A percentile compares a stretch with the other conserved stretches of the same genome.
These are phyloP conservation scores for Platygyra sinensis DNA, from an alignment of 64 coral and sea anemone species.

Conservation along the genomic window DNA sequence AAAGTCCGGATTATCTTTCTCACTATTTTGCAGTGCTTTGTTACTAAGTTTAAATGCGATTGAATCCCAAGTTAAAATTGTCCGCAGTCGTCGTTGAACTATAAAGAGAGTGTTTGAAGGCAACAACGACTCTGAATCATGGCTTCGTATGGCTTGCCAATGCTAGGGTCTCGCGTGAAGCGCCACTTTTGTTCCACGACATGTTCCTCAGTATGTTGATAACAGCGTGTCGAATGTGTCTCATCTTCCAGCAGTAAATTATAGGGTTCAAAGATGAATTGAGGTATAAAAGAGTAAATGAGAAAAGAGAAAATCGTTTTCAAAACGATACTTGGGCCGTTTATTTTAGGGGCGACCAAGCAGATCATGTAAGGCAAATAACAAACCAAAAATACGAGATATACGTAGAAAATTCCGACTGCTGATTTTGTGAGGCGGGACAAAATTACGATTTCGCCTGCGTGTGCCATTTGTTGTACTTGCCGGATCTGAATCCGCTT, in stretches of 20 bases:
- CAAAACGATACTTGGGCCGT: neutral
- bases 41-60: too few species aligned
- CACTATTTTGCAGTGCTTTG: too few species aligned
- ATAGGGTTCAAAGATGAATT: neutral
- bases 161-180: neutral
- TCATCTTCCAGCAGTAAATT: neutral
- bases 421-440: neutral
- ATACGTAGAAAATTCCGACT: neutral
- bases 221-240: neutral
- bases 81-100: too few species aligned
- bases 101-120: too few species aligned
- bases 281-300: neutral
- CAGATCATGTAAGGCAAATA: neutral
- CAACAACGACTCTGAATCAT: too few species aligned
- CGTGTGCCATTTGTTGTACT: neutral
- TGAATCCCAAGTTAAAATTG: too few species aligned
- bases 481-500: neutral
- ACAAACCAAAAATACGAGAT: neutral
- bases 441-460: neutral
- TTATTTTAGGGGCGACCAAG: neutral
- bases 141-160: neutral
- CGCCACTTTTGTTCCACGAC: neutral
- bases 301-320: neutral
- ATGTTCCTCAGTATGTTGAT: neutral
- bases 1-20: too few species aligned